Base-by-base conservation (phyloP, 2,797 vertebrate genomes). In the Mus minutoides region DNA sequence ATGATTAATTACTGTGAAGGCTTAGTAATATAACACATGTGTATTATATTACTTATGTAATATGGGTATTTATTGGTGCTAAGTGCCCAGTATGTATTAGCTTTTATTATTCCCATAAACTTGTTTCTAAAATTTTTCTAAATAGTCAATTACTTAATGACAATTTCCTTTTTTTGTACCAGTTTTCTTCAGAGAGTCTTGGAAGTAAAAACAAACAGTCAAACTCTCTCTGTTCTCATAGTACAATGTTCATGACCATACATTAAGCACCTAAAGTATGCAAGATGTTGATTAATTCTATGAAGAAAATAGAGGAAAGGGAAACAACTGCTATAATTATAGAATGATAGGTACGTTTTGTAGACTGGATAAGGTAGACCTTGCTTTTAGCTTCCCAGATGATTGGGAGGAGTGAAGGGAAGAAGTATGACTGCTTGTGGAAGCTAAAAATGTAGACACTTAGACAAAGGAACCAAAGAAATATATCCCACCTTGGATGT, bases 221-320 rank as follows among this genome's bases (percentile, higher is more conserved):
- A 40, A 37, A 49, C 71, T 4, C 75, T 86, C 31, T 75, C 8
- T 56, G 0, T 82, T 29, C 22, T 86, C 4, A 16, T 31, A 37
- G 5, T 62, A 13, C 79, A 71, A 34, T 71, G 67, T 46, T 79
- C 34, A 58, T 31, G 54, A 21, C 17, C 34, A 60, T 88, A 84
- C 71, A 76, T 24, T 34, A 86, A 76, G 71, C 75, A 88, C 31
- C 34, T 34, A 22, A 85, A 71, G 0, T 37, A 5, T 75, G 7
- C 64, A 73, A 71, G 31, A 43, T 64, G 34, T 8, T 78, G 31
- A 3, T 67, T 43, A 60, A 31, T 77, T 89, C 22, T 89, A 7
- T 37, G 46, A 75, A 64, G 80, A 88, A 92, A 91, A 91, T 60
- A 52, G 80, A 92, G 40, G 34, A 82, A 56, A 71, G 13, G n/a